These are phyloP conservation scores for Arion vulgaris DNA, from an alignment of 1,140 invertebrate genomes.

Conservation along the genomic window DNA sequence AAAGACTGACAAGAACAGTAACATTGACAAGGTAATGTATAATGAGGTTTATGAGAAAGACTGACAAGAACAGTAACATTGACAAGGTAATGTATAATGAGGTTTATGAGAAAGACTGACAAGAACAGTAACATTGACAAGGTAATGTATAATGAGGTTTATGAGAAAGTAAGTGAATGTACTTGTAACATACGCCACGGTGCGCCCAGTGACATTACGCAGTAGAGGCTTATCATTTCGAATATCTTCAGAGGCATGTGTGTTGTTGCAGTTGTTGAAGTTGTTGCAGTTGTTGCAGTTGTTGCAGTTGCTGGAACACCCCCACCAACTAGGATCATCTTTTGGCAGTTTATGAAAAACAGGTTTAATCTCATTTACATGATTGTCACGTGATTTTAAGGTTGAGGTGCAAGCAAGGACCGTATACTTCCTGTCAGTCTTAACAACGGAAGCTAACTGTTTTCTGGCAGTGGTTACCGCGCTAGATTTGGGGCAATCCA, in stretches of 20 bases:
- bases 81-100: too few species aligned
- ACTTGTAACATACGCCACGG: not conserved
- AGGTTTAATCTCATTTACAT: not conserved
- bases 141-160: too few species aligned
- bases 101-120: too few species aligned
- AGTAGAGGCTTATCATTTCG: not conserved
- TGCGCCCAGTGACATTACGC: too few species aligned
- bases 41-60: too few species aligned
- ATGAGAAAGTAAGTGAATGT: too few species aligned
- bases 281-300: not conserved
- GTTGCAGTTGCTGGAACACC: too few species aligned
- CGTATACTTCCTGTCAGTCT: not conserved
- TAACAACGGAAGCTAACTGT: not conserved
- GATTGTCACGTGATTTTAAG: not conserved
- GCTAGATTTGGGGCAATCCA: not conserved
- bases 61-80: too few species aligned
- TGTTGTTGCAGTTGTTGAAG: not conserved
- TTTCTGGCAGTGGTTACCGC: not conserved
- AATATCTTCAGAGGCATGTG: not conserved
- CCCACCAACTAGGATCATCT: not conserved
- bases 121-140: too few species aligned
- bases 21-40: too few species aligned
- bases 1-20: too few species aligned
- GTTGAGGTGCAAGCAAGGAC: not conserved
- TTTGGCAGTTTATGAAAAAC: not conserved